Conservation (phyloP, 2,888 invertebrate genomes). For the Orthosia incerta region DNA sequence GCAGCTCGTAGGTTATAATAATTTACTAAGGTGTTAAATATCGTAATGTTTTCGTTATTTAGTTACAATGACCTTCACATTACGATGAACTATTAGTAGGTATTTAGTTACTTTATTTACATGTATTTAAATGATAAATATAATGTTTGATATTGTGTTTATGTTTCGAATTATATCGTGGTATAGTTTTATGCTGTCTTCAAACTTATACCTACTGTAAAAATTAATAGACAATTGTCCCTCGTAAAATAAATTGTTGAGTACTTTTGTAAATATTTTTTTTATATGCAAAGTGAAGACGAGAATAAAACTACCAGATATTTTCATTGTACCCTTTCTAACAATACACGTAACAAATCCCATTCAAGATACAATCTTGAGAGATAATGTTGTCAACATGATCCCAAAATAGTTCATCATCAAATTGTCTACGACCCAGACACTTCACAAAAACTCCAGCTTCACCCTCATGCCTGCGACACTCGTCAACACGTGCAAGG, state of each 20-base stretch:
- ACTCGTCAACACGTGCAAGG: conserved; percentile 42
- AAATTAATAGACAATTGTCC: no score
- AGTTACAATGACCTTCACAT: conserved; percentile 29
- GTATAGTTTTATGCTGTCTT: neutral
- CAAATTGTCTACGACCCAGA: neutral
- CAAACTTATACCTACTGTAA: neutral
- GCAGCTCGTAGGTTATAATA: neutral
- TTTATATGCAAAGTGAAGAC: no score
- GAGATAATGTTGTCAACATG: neutral
- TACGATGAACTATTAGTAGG: conserved; percentile 18
- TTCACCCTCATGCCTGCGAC: conserved; percentile 28
- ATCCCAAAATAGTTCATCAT: neutral
- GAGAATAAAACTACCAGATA: no score
- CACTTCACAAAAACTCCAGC: conserved; percentile 16
- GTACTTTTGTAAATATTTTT: no score
- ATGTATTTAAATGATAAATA: conserved; percentile 3
- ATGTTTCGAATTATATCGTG: neutral
- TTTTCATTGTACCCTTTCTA: no score
- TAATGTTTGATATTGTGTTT: neutral
- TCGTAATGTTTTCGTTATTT: conserved; percentile 3
- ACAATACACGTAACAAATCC: neutral
- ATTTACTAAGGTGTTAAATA: neutral
- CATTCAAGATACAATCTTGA: neutral
- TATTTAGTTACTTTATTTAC: conserved; percentile 12
- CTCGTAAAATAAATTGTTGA: no score